A percentile compares a stretch with the other conserved stretches of the same genome.
phyloP scores from a whole-genome alignment of 2,797 vertebrate species.

The Pelochelys cantorii region DNA sequence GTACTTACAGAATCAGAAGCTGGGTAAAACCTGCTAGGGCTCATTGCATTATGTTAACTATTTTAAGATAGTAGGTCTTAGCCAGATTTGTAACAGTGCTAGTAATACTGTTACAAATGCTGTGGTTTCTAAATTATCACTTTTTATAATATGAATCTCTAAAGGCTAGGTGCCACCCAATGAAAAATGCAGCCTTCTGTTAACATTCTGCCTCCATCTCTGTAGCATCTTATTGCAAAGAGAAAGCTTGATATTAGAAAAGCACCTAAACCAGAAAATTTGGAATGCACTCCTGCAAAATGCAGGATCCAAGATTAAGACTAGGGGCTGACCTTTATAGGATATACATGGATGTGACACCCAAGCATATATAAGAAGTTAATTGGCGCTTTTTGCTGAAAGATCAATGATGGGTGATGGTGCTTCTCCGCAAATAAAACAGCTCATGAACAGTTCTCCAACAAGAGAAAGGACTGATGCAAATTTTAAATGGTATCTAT shows the following conservation, averaged over 20 bases:
- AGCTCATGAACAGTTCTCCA: not conserved
- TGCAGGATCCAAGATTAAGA: not conserved
- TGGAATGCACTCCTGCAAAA: not conserved
- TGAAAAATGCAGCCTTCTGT: constrained; percentile 1
- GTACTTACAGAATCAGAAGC: constrained; percentile 2
- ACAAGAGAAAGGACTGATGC: constrained; percentile 27
- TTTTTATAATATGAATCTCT: not conserved
- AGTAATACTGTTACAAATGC: not conserved
- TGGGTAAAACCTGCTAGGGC: fast-evolving
- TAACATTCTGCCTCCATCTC: constrained; percentile 39
- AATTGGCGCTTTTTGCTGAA: not conserved
- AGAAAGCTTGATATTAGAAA: constrained; percentile 22
- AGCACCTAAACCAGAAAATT: constrained; percentile 32
- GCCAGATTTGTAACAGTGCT: not conserved
- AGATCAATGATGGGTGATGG: not conserved
- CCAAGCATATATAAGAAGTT: not conserved
- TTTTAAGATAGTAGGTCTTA: not conserved
- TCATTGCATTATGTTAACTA: not conserved
- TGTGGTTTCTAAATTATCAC: not conserved
- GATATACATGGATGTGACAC: not conserved
- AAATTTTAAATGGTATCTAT: constrained; percentile 54
- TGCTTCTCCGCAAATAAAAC: constrained; percentile 19
- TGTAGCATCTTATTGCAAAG: constrained; percentile 55
- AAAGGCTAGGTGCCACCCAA: constrained; percentile 29
- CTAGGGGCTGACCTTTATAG: not conserved